Evolutionary conservation across 2,113 vertebrate genomes (phyloP).

Genomic region (Percina caprodes): DNA sequence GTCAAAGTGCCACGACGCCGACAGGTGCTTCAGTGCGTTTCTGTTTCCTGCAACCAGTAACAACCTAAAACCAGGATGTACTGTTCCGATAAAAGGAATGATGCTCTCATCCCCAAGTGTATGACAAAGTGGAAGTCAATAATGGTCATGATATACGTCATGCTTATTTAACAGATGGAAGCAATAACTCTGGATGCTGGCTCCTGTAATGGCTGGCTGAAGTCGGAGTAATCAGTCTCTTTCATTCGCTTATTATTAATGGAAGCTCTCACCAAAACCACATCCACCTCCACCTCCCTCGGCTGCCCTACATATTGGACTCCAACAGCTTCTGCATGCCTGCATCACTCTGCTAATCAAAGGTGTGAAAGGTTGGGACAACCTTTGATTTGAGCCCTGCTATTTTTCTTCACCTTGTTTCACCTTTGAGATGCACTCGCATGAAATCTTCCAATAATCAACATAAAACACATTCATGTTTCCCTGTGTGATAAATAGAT

Average conservation of each 20-base stretch:
- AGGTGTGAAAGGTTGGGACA: slow-evolving; percentile 11
- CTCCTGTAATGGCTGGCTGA: slow-evolving; percentile 13
- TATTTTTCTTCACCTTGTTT: slow-evolving; percentile 18
- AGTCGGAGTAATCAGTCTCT: slow-evolving; percentile 33
- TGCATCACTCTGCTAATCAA: slow-evolving; percentile 11
- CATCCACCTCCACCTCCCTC: not conserved
- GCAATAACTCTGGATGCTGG: slow-evolving; percentile 24
- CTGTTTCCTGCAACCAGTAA: not conserved
- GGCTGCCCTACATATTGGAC: slow-evolving; percentile 38
- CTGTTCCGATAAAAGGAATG: not conserved
- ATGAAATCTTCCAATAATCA: slow-evolving; percentile 2
- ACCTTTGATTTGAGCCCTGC: slow-evolving; percentile 50
- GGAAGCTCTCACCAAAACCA: not conserved
- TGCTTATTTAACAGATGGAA: slow-evolving; percentile 1
- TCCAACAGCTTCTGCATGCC: slow-evolving; percentile 41
- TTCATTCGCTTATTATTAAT: slow-evolving; percentile 32
- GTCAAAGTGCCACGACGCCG: not conserved
- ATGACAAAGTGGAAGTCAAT: slow-evolving; percentile 4
- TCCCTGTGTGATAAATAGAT: too few species aligned
- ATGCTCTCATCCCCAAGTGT: not conserved
- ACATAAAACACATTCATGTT: not conserved
- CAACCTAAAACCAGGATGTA: not conserved
- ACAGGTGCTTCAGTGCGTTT: not conserved
- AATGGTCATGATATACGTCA: slow-evolving; percentile 14
- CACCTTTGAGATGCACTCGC: not conserved